These are phyloP conservation scores for Chamaetylas fuelleborni DNA, from an alignment of 2,113 vertebrate species.

Conservation along the genomic window DNA sequence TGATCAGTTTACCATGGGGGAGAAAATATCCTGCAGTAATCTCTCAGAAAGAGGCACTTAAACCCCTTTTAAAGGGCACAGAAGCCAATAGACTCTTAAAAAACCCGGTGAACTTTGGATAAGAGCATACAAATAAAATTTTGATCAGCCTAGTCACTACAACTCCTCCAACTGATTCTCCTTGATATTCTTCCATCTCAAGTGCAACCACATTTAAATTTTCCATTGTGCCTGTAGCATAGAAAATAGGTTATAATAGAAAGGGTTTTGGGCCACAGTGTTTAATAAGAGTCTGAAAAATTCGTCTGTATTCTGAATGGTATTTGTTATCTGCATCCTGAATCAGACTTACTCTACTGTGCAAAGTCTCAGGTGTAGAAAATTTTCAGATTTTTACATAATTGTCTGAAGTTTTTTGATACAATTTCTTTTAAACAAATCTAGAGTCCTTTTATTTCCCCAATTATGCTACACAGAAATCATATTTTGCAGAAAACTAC, in stretches of 20 bases:
- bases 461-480: neutral
- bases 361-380: neutral
- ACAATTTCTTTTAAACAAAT: neutral
- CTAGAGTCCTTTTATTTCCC: neutral
- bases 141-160: neutral
- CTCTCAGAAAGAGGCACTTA: neutral
- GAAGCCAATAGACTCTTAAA: neutral
- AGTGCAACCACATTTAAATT: neutral
- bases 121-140: neutral
- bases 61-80: neutral
- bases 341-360: neutral
- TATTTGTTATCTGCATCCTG: neutral
- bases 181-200: neutral
- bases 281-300: neutral
- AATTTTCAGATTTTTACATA: neutral
- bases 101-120: conserved; percentile 9
- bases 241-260: neutral
- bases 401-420: neutral
- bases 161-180: neutral
- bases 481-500: neutral
- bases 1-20: neutral
- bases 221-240: neutral
- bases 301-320: neutral
- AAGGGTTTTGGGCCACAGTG: neutral
- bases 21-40: neutral